Base-by-base conservation (phyloP, 2,888 invertebrate genomes). In the Drosophila recens region DNA sequence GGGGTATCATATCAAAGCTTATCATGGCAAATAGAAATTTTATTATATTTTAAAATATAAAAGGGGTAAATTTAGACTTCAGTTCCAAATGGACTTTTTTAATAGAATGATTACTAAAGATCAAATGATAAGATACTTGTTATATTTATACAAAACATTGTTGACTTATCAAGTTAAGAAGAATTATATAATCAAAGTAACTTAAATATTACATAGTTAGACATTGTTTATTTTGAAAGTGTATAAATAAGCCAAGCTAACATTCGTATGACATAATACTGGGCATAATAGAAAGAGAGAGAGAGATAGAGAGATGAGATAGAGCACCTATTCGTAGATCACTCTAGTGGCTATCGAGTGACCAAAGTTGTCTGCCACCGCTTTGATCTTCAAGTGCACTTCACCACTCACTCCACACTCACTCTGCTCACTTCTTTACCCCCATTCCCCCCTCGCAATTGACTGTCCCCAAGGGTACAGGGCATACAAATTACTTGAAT, bases 311-410 rank as follows among this genome's bases (percentile, higher is more conserved):
- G 27, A 38, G 23, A 10, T 3, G 51, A 13, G 27, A 38, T n/a
- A 10, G 11, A 23, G 4, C 48, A 30, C 11, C 36, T 36, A 52
- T 43, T 68, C 48, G 2, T 34, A 17, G 38, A 42, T 66, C 49
- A 33, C 20, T 43, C 40, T 56, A 65, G 59, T 61, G 51, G 33
- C 58, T 64, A 59, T 67, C 40, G 36, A 43, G 45, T 62, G 62
- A 54, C 45, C 62, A 54, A 6, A 43, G 49, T 36, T 62, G 36
- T 38, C 57, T 57, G 69, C 51, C 43, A 51, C 30, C 51, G 69
- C 80, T 80, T 82, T 77, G 84, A 82, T 82, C 77, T 72, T 79
- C 58, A 57, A 79, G 73, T 65, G 68, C 57, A 64, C 67, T 64
- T 43, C 40, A 54, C 13, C 46, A 6, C 33, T 33, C 36, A 13